phyloP scores from a whole-genome alignment of 2,113 vertebrate species.

The Alligator mississippiensis region DNA sequence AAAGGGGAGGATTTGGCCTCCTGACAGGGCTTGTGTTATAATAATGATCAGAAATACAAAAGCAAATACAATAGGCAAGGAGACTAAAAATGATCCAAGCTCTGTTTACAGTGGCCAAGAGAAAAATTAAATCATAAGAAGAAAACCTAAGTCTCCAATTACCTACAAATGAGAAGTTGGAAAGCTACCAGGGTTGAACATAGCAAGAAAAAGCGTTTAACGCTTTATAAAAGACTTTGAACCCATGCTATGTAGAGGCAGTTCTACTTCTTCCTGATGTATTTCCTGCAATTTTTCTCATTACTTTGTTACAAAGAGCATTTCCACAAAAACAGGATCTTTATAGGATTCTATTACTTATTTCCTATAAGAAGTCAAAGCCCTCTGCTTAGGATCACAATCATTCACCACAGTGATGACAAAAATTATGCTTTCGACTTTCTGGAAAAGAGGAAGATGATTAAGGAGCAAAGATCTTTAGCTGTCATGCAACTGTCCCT shows the following conservation, averaged over 20 bases:
- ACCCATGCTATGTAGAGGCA: neutral
- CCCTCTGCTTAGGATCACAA: neutral
- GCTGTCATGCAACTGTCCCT: neutral
- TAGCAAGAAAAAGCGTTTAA: constrained; percentile 4
- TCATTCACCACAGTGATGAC: neutral
- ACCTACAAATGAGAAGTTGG: constrained; percentile 43
- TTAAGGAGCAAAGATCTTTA: neutral
- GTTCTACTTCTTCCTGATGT: neutral
- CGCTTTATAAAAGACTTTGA: neutral
- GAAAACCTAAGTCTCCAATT: constrained; percentile 22
- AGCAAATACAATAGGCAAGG: constrained; percentile 21
- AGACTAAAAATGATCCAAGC: neutral
- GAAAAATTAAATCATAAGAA: neutral
- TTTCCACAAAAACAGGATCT: constrained; percentile 14
- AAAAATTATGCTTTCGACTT: neutral
- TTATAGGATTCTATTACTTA: neutral
- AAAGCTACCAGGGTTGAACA: constrained; percentile 34
- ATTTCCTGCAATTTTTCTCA: neutral
- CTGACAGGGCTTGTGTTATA: constrained; percentile 2
- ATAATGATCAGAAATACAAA: neutral
- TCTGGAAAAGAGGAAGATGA: fast-evolving
- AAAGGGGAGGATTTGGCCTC: constrained; percentile 7
- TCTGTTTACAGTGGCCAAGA: neutral
- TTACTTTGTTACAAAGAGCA: neutral
- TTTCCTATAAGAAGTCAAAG: neutral